Base-by-base conservation (phyloP, 2,113 vertebrate genomes). In the Aviceda subcristata region DNA sequence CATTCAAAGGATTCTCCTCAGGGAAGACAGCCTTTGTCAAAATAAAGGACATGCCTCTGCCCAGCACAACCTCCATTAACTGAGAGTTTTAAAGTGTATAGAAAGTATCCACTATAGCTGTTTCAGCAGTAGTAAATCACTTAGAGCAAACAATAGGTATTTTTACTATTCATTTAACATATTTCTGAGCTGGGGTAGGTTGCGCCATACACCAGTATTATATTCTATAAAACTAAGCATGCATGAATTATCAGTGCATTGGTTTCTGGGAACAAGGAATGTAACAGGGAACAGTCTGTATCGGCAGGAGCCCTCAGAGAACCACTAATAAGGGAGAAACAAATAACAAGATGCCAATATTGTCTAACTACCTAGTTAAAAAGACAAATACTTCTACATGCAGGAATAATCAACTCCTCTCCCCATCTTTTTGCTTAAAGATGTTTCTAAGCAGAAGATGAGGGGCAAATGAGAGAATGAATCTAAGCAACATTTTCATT, bases 121-220 rank as follows among this genome's bases (percentile, higher is more conserved):
- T 43, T 66, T 39, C 59, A 56, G 30, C 14, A 22, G 12, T 2
- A 9, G 16, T 10, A 32, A 67, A 29, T 15, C 57, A 51, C 53
- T 50, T 21, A 0, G 0, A 32, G 38, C n/a, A 55, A 63, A 20
- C 11, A 41, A 9, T 7, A 22, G 0, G 5, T 1, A 27, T 6
- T 80, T 76, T 85, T 5, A 46, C 15, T 55, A 17, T 51, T 57
- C 17, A 10, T n/a, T 64, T 13, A 11, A 46, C 5, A 15, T 21
- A 27, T 23, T n/a, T 43, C 36, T 55, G 26, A 32, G 50, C 26
- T 62, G 72, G 24, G 69, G 17, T 12, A 20, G 55, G 20, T 39
- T 12, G 3, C 3, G 15, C 12, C 21, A 15, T 7, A 36, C 19
- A 59, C 38, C 56, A 23, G 1, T 6, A 4, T 32, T 15, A 2